These are phyloP conservation scores for Esox masquinongy DNA, from an alignment of 2,797 vertebrate species.

Conservation along the genomic window DNA sequence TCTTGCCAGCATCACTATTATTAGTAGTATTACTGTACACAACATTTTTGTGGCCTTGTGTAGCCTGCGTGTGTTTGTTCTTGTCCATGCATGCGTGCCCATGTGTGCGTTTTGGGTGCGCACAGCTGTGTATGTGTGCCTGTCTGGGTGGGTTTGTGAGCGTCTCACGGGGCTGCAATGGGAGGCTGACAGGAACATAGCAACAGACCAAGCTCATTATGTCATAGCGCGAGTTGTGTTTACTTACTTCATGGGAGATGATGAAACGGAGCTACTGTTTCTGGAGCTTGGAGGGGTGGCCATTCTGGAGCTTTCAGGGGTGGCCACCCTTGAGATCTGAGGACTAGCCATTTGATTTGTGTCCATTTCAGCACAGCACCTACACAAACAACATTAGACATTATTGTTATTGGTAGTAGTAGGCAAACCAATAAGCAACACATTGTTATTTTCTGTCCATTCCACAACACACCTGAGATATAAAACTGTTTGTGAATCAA, in stretches of 20 bases:
- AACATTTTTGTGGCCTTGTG: conserved; percentile 15
- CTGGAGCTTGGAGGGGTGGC: conserved; percentile 64
- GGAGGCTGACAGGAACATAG: background rate
- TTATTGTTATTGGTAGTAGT: background rate
- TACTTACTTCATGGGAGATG: conserved; percentile 73
- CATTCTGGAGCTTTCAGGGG: conserved; percentile 48
- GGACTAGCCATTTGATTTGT: conserved; percentile 54
- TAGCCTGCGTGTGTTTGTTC: background rate
- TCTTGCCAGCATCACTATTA: conserved; percentile 26
- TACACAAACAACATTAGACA: conserved; percentile 31
- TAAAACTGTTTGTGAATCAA: background rate
- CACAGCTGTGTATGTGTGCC: conserved; percentile 8
- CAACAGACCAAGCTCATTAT: background rate
- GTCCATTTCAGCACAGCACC: conserved; percentile 63
- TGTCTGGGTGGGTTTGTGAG: conserved; percentile 17
- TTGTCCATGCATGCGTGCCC: background rate
- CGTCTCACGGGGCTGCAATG: background rate
- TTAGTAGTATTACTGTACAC: conserved; percentile 9
- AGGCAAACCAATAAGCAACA: conserved; percentile 1
- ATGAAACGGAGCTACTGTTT: conserved; percentile 72
- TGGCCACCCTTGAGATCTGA: background rate
- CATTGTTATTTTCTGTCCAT: background rate
- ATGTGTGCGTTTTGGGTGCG: background rate
- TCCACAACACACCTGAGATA: background rate
- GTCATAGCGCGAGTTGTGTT: background rate